Base-by-base conservation (phyloP, 1,140 invertebrate species). In the Aethina tumida region DNA sequence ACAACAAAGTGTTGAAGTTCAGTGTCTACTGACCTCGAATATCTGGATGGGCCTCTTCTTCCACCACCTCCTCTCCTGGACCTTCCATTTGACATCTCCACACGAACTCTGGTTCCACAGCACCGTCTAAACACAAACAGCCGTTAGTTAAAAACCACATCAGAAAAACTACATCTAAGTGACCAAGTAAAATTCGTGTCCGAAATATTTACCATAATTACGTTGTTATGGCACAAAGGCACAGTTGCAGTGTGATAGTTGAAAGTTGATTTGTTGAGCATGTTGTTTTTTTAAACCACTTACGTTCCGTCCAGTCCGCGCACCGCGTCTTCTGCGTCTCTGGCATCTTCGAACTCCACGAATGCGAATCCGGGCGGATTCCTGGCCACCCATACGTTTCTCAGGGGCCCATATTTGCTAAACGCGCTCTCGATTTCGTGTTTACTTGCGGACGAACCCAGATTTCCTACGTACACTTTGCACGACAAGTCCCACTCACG, bases 381-480 rank as follows among this genome's bases (percentile, higher is more conserved):
- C 56, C 86, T 68, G 0, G 94, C 93, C 12, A 99, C 93, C 94
- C 94, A 98, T 7, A 97, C 92, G 69, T 95, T 98, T 58, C 86
- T 77, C 41, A 97, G 70, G 17, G 86, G 85, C 1, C 95, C 95
- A 68, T 91, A 98, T 68, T 94, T 93, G 43, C 79, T 78, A 61
- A 98, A 98, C 10, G 87, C 79, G 58, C 81, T 84, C 64, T 93
- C 88, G 45, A 92, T 84, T 65, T 92, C 88, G 63, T 86, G 82
- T 67, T 91, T 91, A 36, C 88, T 89, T 6, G 87, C 87, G 54
- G 85, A 87, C 33, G 82, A 88, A 6, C 87, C 86, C 22, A 99
- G 69, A 65, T 97, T 96, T 13, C 96, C 96, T n/a, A 99, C 89
- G 62, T 99, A 99, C 1, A 99, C 91, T 68, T 99, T 99, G 64